Evolutionary conservation across 2,113 vertebrate genomes (phyloP), one percentile per base, ranked within the genome.

Genomic region (Castor canadensis): DNA sequence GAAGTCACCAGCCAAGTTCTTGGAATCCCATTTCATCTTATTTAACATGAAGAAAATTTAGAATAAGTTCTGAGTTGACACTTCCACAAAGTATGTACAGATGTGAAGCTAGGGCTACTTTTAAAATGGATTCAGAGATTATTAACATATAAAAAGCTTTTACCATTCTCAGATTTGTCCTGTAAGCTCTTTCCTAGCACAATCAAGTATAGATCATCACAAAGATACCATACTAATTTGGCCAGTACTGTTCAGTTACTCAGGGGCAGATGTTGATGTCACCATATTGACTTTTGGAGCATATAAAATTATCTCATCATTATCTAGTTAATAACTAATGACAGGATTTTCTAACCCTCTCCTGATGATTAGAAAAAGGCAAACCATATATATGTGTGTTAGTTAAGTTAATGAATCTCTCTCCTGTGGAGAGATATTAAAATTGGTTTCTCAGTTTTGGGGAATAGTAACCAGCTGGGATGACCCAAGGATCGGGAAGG

Each of bases 301-400:
- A n/a, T 88, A 58, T 38, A 95, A 91, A 83, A 17, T 90, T 58
- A 58, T 20, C 5, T 58, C 16, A 84, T n/a, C n/a, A 91, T 76
- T 66, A 56, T 86, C 69, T 77, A 35, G 35, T 94, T 87, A 91
- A 88, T 87, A 75, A 84, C 11, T 64, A 40, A 91, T 80, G 43
- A 66, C 30, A 91, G 45, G 19, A 82, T 89, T 84, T 69, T 58
- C 11, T 60, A 75, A 54, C 4, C 12, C 32, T 62, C 24, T 24
- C 40, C 45, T 95, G 49, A 32, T 73, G 56, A 86, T 69, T 79
- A 56, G 87, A 93, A 47, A 95, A 71, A 60, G 71, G 5, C 16
- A 89, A 32, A 45, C 9, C n/a, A 83, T 7, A 83, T 24, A 79
- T 26, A 87, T 45, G 58, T 72, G 30, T 87, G 38, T 52, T 58